Base-by-base conservation (phyloP, 1,140 invertebrate species). In the Procambarus virginalis region DNA sequence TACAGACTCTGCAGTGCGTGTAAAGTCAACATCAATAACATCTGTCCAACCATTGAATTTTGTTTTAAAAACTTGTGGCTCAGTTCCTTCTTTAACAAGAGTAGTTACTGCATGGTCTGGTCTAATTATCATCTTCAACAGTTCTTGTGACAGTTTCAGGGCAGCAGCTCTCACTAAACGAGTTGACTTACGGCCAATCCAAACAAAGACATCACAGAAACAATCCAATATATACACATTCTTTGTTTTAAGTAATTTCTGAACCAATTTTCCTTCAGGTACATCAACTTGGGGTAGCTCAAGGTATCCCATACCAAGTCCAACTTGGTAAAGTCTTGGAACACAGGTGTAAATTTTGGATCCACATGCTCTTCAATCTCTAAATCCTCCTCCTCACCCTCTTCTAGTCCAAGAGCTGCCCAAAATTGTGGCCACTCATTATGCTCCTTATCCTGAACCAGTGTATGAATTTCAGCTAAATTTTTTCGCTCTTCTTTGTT, bases 41-140 rank as follows among this genome's bases (percentile, higher is more conserved):
- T 99, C 99, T 94, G 99, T 99, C 99, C 99, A 99, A 12, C 97
- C 98, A 78, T 96, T 94, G 94, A 99, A 99, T 94, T 99, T 99
- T 3, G 97, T 97, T 94, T 99, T 99, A 94, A 99, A 99, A 88
- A 99, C 97, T 95, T 98, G 95, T 79, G 96, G 96, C 90, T 95
- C 94, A 20, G 97, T 97, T 86, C 97, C 97, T 94, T 98, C 97
- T 93, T 97, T 96, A 20, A 92, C 91, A 9, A 92, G 86, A 55
- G 73, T 92, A 20, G 99, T 97, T 91, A 97, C 94, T 0, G 98
- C 97, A 95, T 97, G 98, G 20, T 96, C 95, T 3, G 98, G 97
- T 34, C 99, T 95, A 51, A 95, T 93, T 93, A 99, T 97, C 96
- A 98, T 98, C 92, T 96, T 96, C 94, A 98, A 98, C 55, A 99